A percentile compares a stretch with the other conserved stretches of the same genome.
Evolutionary conservation across 2,797 vertebrate genomes (phyloP).

Genomic region (Rallus crepitans): DNA sequence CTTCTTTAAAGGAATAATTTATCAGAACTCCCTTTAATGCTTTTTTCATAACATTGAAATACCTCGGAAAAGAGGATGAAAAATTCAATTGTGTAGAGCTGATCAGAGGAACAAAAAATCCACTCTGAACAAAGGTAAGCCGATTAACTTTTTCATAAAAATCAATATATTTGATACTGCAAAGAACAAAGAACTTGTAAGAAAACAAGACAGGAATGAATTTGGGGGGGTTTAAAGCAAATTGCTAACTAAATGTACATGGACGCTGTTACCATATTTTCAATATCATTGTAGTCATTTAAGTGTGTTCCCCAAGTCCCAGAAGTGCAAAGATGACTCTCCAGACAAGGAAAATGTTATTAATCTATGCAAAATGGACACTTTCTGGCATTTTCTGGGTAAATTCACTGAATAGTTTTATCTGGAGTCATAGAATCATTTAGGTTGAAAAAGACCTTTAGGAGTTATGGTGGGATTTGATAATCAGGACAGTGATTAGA

Average conservation of each 20-base stretch:
- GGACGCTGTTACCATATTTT: neutral
- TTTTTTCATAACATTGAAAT: constrained; percentile 58
- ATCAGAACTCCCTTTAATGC: constrained; percentile 49
- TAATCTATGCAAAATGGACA: neutral
- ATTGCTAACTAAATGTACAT: neutral
- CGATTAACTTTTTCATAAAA: constrained; percentile 68
- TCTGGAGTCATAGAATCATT: too few relatives aligned
- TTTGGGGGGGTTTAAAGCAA: neutral
- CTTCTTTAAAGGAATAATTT: constrained; percentile 47
- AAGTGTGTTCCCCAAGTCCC: neutral
- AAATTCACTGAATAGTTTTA: neutral
- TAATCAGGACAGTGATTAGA: too few relatives aligned
- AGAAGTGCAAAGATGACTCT: neutral
- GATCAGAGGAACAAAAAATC: constrained; percentile 65
- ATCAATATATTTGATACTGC: constrained; percentile 63
- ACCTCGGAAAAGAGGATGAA: constrained; percentile 59
- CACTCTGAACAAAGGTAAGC: constrained; percentile 65
- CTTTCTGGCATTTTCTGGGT: neutral
- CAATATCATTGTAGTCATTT: neutral
- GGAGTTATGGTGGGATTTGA: too few relatives aligned
- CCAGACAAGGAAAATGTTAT: neutral
- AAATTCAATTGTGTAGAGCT: constrained; percentile 65
- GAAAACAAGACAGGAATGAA: constrained; percentile 21
- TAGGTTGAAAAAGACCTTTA: too few relatives aligned
- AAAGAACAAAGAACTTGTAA: constrained; percentile 34